Evolutionary conservation across 2,888 invertebrate species (phyloP).

Genomic region (Eupeodes luniger): DNA sequence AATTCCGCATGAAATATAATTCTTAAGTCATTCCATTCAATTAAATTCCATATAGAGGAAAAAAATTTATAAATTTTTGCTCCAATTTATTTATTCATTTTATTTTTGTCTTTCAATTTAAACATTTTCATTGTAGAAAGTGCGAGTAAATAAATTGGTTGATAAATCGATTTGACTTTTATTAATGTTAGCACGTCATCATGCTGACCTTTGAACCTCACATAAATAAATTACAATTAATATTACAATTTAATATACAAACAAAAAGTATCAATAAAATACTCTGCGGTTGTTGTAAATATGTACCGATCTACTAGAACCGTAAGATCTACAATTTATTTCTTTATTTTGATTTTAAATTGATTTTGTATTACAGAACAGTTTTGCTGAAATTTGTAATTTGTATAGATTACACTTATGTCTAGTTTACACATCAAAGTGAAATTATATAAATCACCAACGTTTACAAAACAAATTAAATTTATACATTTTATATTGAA

Average conservation of each 20-base stretch:
- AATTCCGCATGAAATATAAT: conserved; percentile 62
- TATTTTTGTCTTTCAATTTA: conserved; percentile 19
- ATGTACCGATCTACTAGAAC: conserved; percentile 50
- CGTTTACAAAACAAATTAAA: no score
- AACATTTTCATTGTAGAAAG: conserved; percentile 15
- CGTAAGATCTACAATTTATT: conserved; percentile 45
- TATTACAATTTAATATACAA: conserved; percentile 6
- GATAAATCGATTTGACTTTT: conserved; percentile 47
- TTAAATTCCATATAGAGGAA: conserved; percentile 58
- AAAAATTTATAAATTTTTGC: not conserved
- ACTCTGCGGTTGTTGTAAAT: not conserved
- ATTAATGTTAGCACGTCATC: conserved; percentile 40
- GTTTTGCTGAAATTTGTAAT: not conserved
- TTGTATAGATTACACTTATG: no score
- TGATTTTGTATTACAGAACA: conserved; percentile 36
- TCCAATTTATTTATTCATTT: conserved; percentile 38
- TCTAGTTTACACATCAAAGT: no score
- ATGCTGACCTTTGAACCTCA: conserved; percentile 53
- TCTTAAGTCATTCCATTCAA: conserved; percentile 63
- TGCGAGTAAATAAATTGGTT: conserved; percentile 12
- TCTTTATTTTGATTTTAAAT: conserved; percentile 31
- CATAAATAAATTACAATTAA: conserved; percentile 49
- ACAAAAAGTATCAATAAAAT: not conserved
- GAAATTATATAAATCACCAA: no score
- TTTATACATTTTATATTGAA: no score